phyloP scores from a whole-genome alignment of 2,888 invertebrate species.

The Volucella inanis region DNA sequence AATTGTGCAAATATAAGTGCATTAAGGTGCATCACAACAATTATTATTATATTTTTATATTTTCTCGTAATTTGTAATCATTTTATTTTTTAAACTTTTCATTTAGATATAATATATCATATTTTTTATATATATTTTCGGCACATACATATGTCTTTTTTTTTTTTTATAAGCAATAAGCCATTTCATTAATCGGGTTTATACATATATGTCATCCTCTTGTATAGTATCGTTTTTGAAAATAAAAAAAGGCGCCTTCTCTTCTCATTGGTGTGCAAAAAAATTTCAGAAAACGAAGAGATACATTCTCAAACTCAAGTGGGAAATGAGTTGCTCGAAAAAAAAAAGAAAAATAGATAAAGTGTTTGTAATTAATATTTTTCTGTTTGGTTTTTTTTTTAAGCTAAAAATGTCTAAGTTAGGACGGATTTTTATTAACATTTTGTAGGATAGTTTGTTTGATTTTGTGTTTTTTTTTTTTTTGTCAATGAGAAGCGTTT shows the following conservation, averaged over 20 bases:
- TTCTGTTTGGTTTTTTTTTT: neutral
- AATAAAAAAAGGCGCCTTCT: constrained; percentile 26
- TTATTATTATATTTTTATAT: constrained; percentile 45
- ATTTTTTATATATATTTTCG: constrained; percentile 36
- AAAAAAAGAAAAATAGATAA: constrained; percentile 1
- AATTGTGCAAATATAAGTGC: constrained; percentile 75
- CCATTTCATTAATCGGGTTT: constrained; percentile 30
- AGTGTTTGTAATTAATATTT: constrained; percentile 21
- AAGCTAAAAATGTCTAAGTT: constrained; percentile 40
- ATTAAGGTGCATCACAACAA: constrained; percentile 74
- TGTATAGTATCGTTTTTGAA: constrained; percentile 21
- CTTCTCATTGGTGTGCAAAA: constrained; percentile 61
- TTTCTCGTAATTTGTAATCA: constrained; percentile 13
- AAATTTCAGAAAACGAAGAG: neutral
- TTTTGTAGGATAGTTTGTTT: constrained; percentile 36
- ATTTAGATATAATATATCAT: constrained; percentile 44
- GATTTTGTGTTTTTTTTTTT: constrained; percentile 7
- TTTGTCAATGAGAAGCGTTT: constrained; percentile 62
- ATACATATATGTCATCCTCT: constrained; percentile 21
- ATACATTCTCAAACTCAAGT: constrained; percentile 3
- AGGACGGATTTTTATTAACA: constrained; percentile 73
- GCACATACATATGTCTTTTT: constrained; percentile 59
- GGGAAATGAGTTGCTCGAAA: constrained; percentile 17
- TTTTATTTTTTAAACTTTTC: constrained; percentile 18
- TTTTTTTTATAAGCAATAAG: constrained; percentile 49